A percentile compares a stretch with the other conserved stretches of the same genome.
These are phyloP conservation scores for Tonatia bakeri DNA, from an alignment of 2,113 vertebrate genomes.

Conservation along the genomic window DNA sequence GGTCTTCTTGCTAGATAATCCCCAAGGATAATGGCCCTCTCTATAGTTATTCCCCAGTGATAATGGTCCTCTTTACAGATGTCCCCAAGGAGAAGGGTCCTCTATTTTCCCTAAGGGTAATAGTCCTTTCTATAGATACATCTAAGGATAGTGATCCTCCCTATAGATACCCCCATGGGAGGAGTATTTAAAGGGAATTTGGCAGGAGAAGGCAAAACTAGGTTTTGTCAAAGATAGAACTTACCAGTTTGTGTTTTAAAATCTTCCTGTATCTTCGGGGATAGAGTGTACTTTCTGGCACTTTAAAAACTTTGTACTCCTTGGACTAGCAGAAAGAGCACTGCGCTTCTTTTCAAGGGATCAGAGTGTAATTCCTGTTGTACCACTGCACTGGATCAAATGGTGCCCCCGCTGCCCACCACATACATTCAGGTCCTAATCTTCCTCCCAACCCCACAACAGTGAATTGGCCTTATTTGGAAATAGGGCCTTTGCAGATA, in stretches of 20 bases:
- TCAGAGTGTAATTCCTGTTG: neutral
- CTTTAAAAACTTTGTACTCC: neutral
- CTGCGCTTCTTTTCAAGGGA: neutral
- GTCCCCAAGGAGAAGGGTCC: neutral
- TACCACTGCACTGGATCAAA: neutral
- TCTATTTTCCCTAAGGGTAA: neutral
- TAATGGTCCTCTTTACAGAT: neutral
- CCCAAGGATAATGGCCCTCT: neutral
- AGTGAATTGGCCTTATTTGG: neutral
- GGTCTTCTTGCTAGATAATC: neutral
- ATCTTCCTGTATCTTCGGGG: neutral
- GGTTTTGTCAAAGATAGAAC: neutral
- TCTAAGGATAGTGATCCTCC: neutral
- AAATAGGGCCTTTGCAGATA: neutral
- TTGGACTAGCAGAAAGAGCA: neutral
- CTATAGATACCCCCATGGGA: neutral
- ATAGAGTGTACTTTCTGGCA: neutral
- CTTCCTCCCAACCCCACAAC: neutral
- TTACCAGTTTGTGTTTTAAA: neutral
- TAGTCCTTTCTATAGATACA: neutral
- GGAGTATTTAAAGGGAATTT: neutral
- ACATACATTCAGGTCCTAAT: neutral
- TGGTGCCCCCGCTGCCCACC: fast-evolving
- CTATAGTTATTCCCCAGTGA: neutral
- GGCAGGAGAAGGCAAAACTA: neutral